Evolutionary conservation across 2,113 vertebrate genomes (phyloP), one percentile per base, ranked within the genome.

Genomic region (Cricetomys ansorgei): DNA sequence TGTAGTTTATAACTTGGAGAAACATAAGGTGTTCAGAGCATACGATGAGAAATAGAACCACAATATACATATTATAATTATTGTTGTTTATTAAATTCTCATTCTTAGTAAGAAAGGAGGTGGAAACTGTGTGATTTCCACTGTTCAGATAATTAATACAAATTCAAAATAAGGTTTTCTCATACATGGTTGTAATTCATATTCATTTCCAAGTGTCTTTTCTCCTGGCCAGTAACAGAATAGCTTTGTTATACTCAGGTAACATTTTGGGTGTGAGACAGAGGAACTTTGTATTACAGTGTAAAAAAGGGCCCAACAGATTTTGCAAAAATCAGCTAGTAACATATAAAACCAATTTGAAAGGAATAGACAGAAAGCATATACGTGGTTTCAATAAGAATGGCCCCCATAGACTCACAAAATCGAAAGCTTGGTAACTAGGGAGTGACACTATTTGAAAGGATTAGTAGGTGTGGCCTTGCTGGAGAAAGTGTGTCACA

Each of bases 201-300:
- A 0, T 55, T 3, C 0, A 1, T 3, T 4, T 57, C 2, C 5
- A 50, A n/a, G 31, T 92, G 72, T 57, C n/a, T n/a, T 92, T 12
- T 15, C 45, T 77, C 34, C 0, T 86, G 40, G 1, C 1, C 19
- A 55, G 3, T 67, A 57, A 48, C 1, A 31, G 11, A 50, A 3
- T 12, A 25, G 0, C 2, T 16, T 76, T 1, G 2, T n/a, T 40
- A 31, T 34, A 53, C 15, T 37, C 17, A 75, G 13, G 1, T 8
- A 62, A 40, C 50, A 34, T 13, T 48, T 57, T 10, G 31, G 5
- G 12, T 67, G 53, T 81, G 12, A 4, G 13, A 91, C 1, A 48
- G 1, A 50, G n/a, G 13, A 85, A 5, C 57, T 43, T 9, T 43
- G 15, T 57, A n/a, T 8, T 86, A 16, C 55, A 59, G 29, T 48